A percentile compares a stretch with the other conserved stretches of the same genome.
Evolutionary conservation across 2,113 vertebrate species (phyloP).

Genomic region (Protobothrops mucrosquamatus): DNA sequence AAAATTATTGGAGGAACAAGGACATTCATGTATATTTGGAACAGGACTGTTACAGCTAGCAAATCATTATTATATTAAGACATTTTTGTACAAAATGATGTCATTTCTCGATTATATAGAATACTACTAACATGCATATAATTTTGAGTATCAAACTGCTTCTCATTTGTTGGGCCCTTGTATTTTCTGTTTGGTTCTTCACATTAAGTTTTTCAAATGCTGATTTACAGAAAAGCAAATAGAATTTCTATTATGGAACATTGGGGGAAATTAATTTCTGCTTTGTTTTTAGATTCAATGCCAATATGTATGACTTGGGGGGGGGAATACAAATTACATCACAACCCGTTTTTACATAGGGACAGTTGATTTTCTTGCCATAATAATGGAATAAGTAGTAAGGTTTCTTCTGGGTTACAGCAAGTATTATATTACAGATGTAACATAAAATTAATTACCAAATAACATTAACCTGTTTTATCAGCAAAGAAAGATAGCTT

Average conservation of each 20-base stretch:
- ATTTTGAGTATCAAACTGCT: background rate
- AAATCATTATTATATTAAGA: background rate
- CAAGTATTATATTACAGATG: background rate
- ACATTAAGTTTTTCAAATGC: background rate
- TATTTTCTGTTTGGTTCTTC: background rate
- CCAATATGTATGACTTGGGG: background rate
- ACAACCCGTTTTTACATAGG: background rate
- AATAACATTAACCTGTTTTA: background rate
- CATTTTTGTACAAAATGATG: background rate
- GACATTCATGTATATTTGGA: background rate
- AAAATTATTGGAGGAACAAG: background rate
- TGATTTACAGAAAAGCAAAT: background rate
- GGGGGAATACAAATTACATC: background rate
- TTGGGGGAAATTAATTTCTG: background rate
- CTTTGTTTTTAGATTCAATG: background rate
- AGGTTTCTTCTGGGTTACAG: background rate
- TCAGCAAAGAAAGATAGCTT: background rate
- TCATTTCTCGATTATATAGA: background rate
- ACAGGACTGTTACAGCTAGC: background rate
- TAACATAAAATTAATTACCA: background rate
- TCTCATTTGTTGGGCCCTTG: background rate
- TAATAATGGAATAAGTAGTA: background rate
- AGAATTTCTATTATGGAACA: background rate
- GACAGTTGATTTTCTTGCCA: background rate
- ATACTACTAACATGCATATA: background rate